Evolutionary conservation across 2,888 invertebrate species (phyloP), one percentile per base, ranked within the genome.

Genomic region (Encarsia formosa): DNA sequence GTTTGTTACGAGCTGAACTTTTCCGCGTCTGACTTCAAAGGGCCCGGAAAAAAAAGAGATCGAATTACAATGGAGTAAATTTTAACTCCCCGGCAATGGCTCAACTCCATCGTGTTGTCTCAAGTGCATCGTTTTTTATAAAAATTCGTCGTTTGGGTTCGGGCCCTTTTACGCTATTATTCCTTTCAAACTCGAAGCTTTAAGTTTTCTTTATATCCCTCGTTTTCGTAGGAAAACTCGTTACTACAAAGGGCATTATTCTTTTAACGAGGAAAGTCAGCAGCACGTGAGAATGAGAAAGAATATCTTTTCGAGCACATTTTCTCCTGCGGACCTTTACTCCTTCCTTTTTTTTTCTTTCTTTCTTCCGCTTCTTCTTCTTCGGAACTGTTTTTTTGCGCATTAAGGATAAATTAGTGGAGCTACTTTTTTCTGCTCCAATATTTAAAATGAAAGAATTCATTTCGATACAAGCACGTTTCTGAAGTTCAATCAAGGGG

Each of bases 211-310:
- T n/a, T n/a, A n/a, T n/a, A n/a, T n/a, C n/a, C n/a, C n/a, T n/a
- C n/a, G 19, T 24, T 44, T 35, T 39, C 24, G 38, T 15, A 3
- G 29, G 34, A 29, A 52, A 52, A 42, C 23, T 56, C 46, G 38
- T 52, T 52, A 45, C 45, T 48, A 39, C 51, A 46, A 49, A 40
- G 44, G 44, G 54, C 59, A 62, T 62, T 61, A 59, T 64, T 63
- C 59, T 54, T 59, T 59, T 65, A 64, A 66, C 61, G 60, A 59
- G 62, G 56, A 59, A 59, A 62, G 56, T 59, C 53, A 45, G 43
- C 54, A 48, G 47, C 38, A 24, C 23, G 32, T 19, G 40, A 22
- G 24, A 31, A 23, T 5, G 39, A 24, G 20, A 41, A 4, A 38
- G 37, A 35, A 46, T 26, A 20, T 37, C 18, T 39, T 19, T 16